Percentiles rank a stretch among this genome's conserved stretches.
Evolutionary conservation across 2,113 vertebrate species (phyloP).

Genomic region (Dolichallabes microphthalmus): DNA sequence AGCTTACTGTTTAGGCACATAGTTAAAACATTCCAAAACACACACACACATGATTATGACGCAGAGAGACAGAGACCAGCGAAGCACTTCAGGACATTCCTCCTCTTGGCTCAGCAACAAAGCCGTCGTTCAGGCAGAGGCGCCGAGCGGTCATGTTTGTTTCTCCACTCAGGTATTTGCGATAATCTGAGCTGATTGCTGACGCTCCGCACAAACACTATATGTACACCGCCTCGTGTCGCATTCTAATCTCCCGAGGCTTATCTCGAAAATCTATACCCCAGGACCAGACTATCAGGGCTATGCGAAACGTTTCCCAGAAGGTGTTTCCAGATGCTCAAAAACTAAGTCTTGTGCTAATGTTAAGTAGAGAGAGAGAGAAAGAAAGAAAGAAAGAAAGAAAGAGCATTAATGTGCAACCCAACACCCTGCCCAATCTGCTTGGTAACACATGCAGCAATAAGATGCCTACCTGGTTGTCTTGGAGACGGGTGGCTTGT

Average conservation of each 20-base stretch:
- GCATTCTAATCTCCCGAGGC: slow-evolving; percentile 8
- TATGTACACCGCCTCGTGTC: neutral
- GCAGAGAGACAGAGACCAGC: too few relatives aligned
- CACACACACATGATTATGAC: neutral
- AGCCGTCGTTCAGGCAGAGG: slow-evolving; percentile 55
- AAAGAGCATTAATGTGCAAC: neutral
- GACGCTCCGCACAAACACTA: slow-evolving; percentile 6
- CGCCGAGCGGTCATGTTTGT: slow-evolving; percentile 27
- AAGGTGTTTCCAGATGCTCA: neutral
- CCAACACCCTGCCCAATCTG: slow-evolving; percentile 9
- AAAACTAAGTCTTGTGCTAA: neutral
- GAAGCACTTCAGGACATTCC: slow-evolving; percentile 24
- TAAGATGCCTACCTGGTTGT: slow-evolving; percentile 69
- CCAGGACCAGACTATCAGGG: slow-evolving; percentile 39
- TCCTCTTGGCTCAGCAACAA: slow-evolving; percentile 53
- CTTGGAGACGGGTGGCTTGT: slow-evolving; percentile 67
- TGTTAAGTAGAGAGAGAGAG: neutral
- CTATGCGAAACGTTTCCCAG: neutral
- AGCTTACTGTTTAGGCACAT: neutral
- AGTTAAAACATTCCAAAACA: neutral
- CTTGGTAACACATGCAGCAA: slow-evolving; percentile 35
- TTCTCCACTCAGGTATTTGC: slow-evolving; percentile 56
- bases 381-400: neutral
- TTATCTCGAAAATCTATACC: slow-evolving; percentile 55
- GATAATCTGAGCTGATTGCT: slow-evolving; percentile 53